Conservation (phyloP, 2,113 vertebrate species). For the Eudorcas thomsonii region DNA sequence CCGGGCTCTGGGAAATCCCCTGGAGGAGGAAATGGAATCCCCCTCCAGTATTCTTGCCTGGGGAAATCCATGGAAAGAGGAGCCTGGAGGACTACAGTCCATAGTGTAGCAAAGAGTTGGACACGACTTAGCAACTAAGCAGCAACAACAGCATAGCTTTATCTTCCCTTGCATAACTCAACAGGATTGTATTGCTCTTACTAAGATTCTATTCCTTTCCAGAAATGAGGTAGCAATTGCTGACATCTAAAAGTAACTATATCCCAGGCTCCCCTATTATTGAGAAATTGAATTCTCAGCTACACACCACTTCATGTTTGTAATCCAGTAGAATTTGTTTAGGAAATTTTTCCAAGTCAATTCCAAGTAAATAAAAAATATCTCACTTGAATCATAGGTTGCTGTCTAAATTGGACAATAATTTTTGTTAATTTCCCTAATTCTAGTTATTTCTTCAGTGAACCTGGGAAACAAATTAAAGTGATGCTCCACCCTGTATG, state of each 20-base stretch:
- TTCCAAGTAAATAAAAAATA: conserved; percentile 26
- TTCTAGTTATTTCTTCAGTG: not conserved
- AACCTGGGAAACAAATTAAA: not conserved
- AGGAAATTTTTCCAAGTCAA: conserved; percentile 9
- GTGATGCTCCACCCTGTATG: not conserved
- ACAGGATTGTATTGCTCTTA: not conserved
- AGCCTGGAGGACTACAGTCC: not conserved
- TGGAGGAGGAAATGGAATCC: not conserved
- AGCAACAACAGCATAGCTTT: not conserved
- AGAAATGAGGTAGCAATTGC: not conserved
- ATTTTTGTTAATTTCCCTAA: not conserved
- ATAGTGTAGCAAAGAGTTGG: not conserved
- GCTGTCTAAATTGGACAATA: not conserved
- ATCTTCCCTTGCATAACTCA: not conserved
- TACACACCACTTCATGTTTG: not conserved
- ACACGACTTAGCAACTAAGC: not conserved
- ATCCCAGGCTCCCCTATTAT: not conserved
- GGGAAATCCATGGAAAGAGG: not conserved
- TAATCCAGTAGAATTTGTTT: not conserved
- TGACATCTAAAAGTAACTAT: not conserved
- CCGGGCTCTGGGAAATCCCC: not conserved
- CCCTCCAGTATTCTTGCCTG: not conserved
- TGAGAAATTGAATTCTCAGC: not conserved
- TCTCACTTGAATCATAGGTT: not conserved
- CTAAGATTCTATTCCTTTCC: not conserved